Percentiles rank a stretch among this genome's conserved stretches.
These are phyloP conservation scores for Rhagophthalmus giganteus DNA, from an alignment of 2,888 invertebrate species.

Conservation along the genomic window DNA sequence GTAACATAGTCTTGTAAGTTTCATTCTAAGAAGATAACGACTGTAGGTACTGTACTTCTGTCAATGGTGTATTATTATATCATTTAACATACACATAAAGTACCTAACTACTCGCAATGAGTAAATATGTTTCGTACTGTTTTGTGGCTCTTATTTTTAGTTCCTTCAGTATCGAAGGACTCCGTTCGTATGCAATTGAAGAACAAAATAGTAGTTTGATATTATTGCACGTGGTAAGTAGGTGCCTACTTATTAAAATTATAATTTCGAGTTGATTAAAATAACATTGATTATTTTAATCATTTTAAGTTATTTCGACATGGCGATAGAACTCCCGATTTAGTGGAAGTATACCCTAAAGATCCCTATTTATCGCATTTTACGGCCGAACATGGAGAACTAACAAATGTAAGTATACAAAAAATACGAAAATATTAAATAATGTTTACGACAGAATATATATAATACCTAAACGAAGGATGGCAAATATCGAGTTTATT, in stretches of 20 bases:
- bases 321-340: constrained; percentile 73
- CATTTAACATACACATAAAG: no score
- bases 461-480: no score
- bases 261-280: no score
- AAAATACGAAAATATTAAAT: no score
- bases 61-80: no score
- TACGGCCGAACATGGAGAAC: constrained; percentile 75
- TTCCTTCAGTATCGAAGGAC: not conserved
- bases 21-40: no score
- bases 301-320: constrained; percentile 70
- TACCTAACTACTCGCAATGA: no score
- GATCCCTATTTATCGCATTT: constrained; percentile 68
- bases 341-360: constrained; percentile 64
- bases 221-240: not conserved
- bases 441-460: no score
- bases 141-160: not conserved
- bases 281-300: no score
- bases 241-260: no score
- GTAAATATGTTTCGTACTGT: not conserved
- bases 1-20: no score
- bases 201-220: not conserved
- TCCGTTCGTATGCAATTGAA: not conserved
- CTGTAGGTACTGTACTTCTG: no score
- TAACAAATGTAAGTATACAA: constrained; percentile 70
- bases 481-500: constrained; percentile 65